Evolutionary conservation across 30 jellyfish, hydroid and myxozoan species (phyloP).

Genomic region (Haliclystus octoradiatus): DNA sequence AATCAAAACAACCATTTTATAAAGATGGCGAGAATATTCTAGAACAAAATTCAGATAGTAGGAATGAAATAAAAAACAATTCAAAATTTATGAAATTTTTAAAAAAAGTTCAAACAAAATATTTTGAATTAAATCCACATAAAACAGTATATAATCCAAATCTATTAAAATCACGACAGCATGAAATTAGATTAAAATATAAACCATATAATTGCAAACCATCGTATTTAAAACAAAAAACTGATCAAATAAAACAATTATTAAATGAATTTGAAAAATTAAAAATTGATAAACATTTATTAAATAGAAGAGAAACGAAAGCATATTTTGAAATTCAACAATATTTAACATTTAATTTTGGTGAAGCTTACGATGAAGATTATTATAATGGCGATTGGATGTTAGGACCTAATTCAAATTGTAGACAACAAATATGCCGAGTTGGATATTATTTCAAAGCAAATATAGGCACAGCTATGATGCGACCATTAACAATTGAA

Average conservation of each 20-base stretch:
- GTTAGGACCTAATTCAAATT: slow-evolving; percentile 91
- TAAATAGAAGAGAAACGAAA: slow-evolving; percentile 58
- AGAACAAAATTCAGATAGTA: too few species aligned
- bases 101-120: slow-evolving; percentile 43
- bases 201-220: slow-evolving; percentile 74
- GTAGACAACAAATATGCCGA: slow-evolving; percentile 85
- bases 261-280: slow-evolving; percentile 22
- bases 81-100: too few species aligned
- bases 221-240: slow-evolving; percentile 29
- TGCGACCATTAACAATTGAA: slow-evolving; percentile 34
- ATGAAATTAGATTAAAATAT: slow-evolving; percentile 44
- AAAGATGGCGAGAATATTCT: too few species aligned
- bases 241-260: slow-evolving; percentile 48
- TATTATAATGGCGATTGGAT: slow-evolving; percentile 93
- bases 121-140: slow-evolving; percentile 63
- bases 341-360: slow-evolving; percentile 61
- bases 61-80: too few species aligned
- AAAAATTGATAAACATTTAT: slow-evolving; percentile 17
- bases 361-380: slow-evolving; percentile 71
- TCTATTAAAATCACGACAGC: slow-evolving; percentile 14
- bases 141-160: slow-evolving; percentile 58
- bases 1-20: too few species aligned
- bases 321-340: slow-evolving; percentile 67
- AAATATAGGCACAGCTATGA: slow-evolving; percentile 23
- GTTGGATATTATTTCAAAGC: slow-evolving; percentile 34